Conservation (phyloP, 2,113 vertebrate species). For the Isurus oxyrinchus region DNA sequence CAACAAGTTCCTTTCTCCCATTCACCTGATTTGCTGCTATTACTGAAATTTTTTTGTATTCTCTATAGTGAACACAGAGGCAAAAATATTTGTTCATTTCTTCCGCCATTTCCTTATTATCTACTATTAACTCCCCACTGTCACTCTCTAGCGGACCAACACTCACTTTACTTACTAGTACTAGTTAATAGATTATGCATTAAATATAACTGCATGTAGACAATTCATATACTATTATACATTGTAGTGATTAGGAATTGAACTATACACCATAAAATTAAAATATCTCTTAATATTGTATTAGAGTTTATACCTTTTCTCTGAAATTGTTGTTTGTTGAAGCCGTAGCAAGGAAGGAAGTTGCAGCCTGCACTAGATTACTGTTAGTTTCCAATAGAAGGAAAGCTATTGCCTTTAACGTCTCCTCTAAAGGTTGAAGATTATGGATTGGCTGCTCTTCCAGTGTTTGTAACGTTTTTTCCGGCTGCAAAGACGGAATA, state of each 20-base stretch:
- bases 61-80: too few species aligned
- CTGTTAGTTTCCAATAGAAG: conserved; percentile 69
- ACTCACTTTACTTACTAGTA: too few species aligned
- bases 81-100: too few species aligned
- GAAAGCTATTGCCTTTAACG: conserved; percentile 69
- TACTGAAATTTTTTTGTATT: too few species aligned
- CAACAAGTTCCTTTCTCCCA: too few species aligned
- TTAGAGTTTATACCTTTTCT: conserved; percentile 66
- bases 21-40: too few species aligned
- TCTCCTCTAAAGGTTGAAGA: conserved; percentile 66
- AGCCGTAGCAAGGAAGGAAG: conserved; percentile 66
- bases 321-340: conserved; percentile 69
- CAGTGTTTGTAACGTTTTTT: conserved; percentile 60
- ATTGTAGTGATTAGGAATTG: neutral
- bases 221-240: neutral
- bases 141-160: too few species aligned
- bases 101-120: too few species aligned
- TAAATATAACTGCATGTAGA: neutral
- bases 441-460: conserved; percentile 57
- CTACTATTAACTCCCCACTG: too few species aligned
- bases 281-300: neutral
- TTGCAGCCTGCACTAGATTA: conserved; percentile 64
- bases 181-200: neutral
- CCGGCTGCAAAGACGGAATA: conserved; percentile 60
- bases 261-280: neutral